These are phyloP conservation scores for Petrocephalus sullivani DNA, from an alignment of 2,797 vertebrate species.

Conservation along the genomic window DNA sequence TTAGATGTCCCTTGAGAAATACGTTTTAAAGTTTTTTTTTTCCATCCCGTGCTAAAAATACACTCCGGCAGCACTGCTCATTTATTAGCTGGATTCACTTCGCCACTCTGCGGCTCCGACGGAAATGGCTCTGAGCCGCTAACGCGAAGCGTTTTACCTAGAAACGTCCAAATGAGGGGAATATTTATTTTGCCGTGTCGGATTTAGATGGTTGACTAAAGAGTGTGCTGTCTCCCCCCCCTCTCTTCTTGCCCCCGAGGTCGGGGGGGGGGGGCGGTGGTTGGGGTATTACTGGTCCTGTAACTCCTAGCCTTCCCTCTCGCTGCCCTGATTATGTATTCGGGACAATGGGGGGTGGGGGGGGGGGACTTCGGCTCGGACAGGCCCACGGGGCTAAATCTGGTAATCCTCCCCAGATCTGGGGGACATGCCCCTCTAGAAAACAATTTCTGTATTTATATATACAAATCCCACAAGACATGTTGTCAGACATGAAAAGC, in stretches of 20 bases:
- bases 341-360: not conserved
- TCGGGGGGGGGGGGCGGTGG: not conserved
- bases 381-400: not conserved
- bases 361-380: not conserved
- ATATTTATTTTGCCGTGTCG: constrained; percentile 64
- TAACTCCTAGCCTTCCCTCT: constrained; percentile 40
- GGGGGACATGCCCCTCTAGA: not conserved
- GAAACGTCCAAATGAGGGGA: constrained; percentile 64
- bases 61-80: constrained; percentile 53
- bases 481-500: not conserved
- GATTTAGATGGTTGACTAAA: constrained; percentile 37
- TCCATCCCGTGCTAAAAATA: constrained; percentile 54
- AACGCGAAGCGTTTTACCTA: constrained; percentile 59
- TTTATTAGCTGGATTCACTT: constrained; percentile 75
- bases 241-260: not conserved
- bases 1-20: constrained; percentile 59
- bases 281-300: not conserved
- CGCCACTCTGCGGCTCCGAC: constrained; percentile 66
- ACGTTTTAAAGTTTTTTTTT: constrained; percentile 61
- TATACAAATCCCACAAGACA: not conserved
- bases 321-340: not conserved
- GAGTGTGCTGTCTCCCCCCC: not conserved
- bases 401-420: not conserved
- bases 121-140: constrained; percentile 67
- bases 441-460: not conserved